phyloP scores from a whole-genome alignment of 2,888 invertebrate species.

The Lypha dubia region DNA sequence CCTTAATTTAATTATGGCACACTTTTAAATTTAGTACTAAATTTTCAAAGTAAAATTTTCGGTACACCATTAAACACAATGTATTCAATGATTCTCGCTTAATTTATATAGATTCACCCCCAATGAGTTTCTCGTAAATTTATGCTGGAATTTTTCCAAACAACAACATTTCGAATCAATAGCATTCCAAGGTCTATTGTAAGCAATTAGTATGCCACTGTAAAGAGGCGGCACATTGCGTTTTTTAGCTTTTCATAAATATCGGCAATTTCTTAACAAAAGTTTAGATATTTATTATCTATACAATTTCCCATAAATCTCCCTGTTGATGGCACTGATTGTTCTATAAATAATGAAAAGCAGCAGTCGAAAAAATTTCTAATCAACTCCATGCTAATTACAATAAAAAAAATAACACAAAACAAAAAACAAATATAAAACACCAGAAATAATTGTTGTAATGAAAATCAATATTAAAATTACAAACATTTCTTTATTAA shows the following conservation, averaged over 20 bases:
- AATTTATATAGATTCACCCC: too few relatives aligned
- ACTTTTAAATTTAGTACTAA: too few relatives aligned
- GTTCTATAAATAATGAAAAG: slow-evolving; percentile 9
- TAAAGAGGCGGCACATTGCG: not conserved
- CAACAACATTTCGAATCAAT: too few relatives aligned
- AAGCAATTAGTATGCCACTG: not conserved
- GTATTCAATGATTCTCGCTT: too few relatives aligned
- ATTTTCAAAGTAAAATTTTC: too few relatives aligned
- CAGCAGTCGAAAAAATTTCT: not conserved
- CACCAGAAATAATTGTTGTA: slow-evolving; percentile 23
- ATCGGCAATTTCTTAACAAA: not conserved
- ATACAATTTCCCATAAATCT: slow-evolving; percentile 6
- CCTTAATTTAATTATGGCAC: too few relatives aligned
- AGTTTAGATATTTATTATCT: not conserved
- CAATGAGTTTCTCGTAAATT: too few relatives aligned
- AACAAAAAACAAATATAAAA: slow-evolving; percentile 4
- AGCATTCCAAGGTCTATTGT: too few relatives aligned
- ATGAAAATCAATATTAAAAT: slow-evolving; percentile 32
- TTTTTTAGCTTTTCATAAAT: not conserved
- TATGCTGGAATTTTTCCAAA: too few relatives aligned
- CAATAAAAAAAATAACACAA: not conserved
- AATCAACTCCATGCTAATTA: slow-evolving; percentile 9
- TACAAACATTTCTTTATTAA: slow-evolving; percentile 56
- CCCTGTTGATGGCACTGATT: not conserved
- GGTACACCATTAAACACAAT: too few relatives aligned